Evolutionary conservation across 2,888 invertebrate species (phyloP).

Genomic region (Mimas tiliae): DNA sequence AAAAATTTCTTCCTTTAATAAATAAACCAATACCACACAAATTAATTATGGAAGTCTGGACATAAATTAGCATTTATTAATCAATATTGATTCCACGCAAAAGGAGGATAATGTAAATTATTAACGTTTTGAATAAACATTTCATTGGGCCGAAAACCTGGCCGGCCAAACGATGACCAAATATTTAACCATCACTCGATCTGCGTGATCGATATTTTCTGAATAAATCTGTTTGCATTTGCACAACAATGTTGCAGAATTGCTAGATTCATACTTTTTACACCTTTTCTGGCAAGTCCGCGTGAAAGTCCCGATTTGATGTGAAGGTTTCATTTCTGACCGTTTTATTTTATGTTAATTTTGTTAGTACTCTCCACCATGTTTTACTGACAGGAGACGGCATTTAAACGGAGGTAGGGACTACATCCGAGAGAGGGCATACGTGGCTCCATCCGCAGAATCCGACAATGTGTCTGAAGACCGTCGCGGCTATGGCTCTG

Average conservation of each 20-base stretch:
- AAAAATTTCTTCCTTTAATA: neutral
- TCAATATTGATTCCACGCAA: slow-evolving; percentile 8
- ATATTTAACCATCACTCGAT: slow-evolving; percentile 65
- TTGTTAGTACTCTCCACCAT: too few species aligned
- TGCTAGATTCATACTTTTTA: neutral
- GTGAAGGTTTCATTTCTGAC: too few species aligned
- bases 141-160: slow-evolving; percentile 57
- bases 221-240: slow-evolving; percentile 12
- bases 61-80: slow-evolving; percentile 3
- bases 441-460: too few species aligned
- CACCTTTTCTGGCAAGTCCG: too few species aligned
- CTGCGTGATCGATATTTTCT: slow-evolving; percentile 39
- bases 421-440: too few species aligned
- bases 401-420: too few species aligned
- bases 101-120: slow-evolving; percentile 16
- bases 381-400: too few species aligned
- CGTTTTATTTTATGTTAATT: too few species aligned
- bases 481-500: too few species aligned
- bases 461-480: too few species aligned
- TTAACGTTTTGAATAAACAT: slow-evolving; percentile 45
- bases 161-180: slow-evolving; percentile 60
- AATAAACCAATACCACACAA: neutral
- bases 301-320: too few species aligned
- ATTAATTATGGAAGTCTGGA: neutral
- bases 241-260: slow-evolving; percentile 6